Evolutionary conservation across 2,797 vertebrate genomes (phyloP).

Genomic region (Cossypha polioptera): DNA sequence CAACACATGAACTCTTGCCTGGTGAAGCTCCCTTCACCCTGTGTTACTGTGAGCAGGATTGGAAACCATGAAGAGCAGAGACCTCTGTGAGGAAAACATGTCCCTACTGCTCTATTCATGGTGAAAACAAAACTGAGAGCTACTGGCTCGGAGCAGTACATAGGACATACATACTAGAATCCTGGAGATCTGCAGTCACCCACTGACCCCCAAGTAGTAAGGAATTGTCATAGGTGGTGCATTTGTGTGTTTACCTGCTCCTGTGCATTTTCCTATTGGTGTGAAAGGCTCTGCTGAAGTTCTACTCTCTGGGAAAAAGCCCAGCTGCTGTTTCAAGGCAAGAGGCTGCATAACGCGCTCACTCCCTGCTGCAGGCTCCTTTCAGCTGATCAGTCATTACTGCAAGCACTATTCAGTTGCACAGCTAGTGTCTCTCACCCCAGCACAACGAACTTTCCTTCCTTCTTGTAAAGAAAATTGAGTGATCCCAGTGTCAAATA

Average conservation of each 20-base stretch:
- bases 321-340: background rate
- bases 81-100: rapidly evolving
- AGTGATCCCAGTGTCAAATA: background rate
- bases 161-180: too few species aligned
- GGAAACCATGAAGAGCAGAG: background rate
- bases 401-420: background rate
- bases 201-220: background rate
- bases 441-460: background rate
- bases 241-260: background rate
- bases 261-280: background rate
- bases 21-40: background rate
- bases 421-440: background rate
- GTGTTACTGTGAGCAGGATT: background rate
- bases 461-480: background rate
- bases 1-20: background rate
- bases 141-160: rapidly evolving
- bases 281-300: background rate
- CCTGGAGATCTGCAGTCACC: rapidly evolving
- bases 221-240: background rate
- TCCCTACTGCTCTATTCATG: background rate
- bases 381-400: background rate
- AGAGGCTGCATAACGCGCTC: background rate
- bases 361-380: background rate
- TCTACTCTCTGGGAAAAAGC: background rate
- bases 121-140: background rate